These are phyloP conservation scores for Columbina picui DNA, from an alignment of 2,113 vertebrate species.

Conservation along the genomic window DNA sequence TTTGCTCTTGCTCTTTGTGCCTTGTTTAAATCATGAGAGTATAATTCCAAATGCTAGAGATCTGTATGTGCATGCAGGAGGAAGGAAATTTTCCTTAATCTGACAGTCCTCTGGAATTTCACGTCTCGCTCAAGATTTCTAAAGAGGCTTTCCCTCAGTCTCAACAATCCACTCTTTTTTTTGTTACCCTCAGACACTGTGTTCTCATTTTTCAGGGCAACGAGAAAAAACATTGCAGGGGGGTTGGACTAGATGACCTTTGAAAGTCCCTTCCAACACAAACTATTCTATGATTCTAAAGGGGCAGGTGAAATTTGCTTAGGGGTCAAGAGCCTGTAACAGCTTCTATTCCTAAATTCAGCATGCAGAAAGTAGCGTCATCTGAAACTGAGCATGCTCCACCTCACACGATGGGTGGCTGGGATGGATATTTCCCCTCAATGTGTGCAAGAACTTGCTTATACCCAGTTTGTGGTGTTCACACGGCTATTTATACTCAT, in stretches of 20 bases:
- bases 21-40: not conserved
- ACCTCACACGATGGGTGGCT: not conserved
- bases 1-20: not conserved
- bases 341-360: not conserved
- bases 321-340: not conserved
- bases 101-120: not conserved
- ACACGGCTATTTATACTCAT: not conserved
- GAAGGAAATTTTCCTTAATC: not conserved
- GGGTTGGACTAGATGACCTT: too few relatives aligned
- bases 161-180: not conserved
- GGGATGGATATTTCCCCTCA: not conserved
- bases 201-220: not conserved
- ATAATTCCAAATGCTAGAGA: not conserved
- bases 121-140: not conserved
- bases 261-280: too few relatives aligned
- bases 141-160: not conserved
- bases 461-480: not conserved
- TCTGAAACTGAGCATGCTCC: not conserved
- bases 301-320: not conserved
- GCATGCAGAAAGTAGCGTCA: not conserved
- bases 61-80: not conserved
- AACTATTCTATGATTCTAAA: not conserved
- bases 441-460: not conserved
- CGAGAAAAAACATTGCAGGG: not conserved
- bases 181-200: not conserved